Evolutionary conservation across 2,888 invertebrate genomes (phyloP), one percentile per base, ranked within the genome.

Genomic region (Nemotelus pantherinus): DNA sequence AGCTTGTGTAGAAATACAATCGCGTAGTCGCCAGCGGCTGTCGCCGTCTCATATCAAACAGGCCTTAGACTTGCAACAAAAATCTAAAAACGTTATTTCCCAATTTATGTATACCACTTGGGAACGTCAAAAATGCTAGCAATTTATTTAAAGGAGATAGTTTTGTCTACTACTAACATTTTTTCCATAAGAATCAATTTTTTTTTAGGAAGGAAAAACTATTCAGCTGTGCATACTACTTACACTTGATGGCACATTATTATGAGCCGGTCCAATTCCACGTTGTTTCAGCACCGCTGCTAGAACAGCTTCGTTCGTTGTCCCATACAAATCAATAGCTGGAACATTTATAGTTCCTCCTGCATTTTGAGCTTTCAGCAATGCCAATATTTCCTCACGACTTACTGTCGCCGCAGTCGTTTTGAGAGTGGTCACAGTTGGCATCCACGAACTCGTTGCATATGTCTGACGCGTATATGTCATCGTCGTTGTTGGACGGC

Each of bases 261-360:
- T 83, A 50, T 83, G 92, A n/a, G 90, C 89, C 3, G 93, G 93
- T 78, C 91, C 92, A 81, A 93, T 92, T 58, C 93, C 93, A 83
- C 92, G 91, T 82, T 92, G 91, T 86, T 93, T 93, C 70, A 93
- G 86, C 76, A 93, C 86, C 2, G 92, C 91, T 0, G 93, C 93
- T 45, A 93, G 88, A 79, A 93, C 86, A 1, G 93, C 93, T 79
- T 93, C 93, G 82, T 92, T 91, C 78, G 90, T 90, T 82, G 90
- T 90, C 10, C 91, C 92, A 77, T 89, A 90, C n/a, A 80, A 79
- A 64, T 77, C 77, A 4, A 68, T 10, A 79, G 78, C n/a, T 47
- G 60, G 70, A 5, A 63, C 70, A 58, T 58, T 67, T 2, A 64
- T 25, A 0, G 83, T 81, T 2, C 83, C 80, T 5, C 84, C 80